These are phyloP conservation scores for Papilio polytes DNA, from an alignment of 1,140 invertebrate genomes.

Conservation along the genomic window DNA sequence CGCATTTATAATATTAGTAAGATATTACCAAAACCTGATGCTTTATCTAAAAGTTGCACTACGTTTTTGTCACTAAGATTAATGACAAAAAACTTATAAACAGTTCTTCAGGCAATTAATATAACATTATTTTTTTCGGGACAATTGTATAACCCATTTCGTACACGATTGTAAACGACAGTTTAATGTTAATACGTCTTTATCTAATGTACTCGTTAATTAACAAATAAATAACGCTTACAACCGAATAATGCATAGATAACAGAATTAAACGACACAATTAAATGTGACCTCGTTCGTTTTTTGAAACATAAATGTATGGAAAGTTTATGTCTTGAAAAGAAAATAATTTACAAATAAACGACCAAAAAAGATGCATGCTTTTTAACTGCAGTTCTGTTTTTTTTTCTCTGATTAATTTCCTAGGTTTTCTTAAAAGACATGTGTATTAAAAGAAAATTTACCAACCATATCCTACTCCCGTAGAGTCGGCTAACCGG, in stretches of 20 bases:
- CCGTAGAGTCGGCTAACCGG: too few species aligned
- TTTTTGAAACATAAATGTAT: not conserved
- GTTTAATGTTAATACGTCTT: conserved; percentile 22
- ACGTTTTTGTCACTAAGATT: not conserved
- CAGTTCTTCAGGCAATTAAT: not conserved
- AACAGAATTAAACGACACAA: conserved; percentile 16
- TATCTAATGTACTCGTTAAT: conserved; percentile 30
- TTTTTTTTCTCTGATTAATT: too few species aligned
- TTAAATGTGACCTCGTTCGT: not conserved
- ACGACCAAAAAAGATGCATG: too few species aligned
- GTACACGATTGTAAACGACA: conserved; percentile 32
- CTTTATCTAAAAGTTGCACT: not conserved
- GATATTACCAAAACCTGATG: not conserved
- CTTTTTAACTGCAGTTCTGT: too few species aligned
- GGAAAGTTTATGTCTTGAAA: conserved; percentile 4
- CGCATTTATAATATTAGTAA: too few species aligned
- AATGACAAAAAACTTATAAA: conserved; percentile 13
- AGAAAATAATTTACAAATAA: not conserved
- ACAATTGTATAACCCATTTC: conserved; percentile 17
- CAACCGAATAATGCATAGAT: conserved; percentile 12
- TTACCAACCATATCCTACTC: too few species aligned
- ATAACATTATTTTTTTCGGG: not conserved
- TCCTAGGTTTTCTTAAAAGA: too few species aligned
- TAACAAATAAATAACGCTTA: conserved; percentile 28
- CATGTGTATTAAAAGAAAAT: too few species aligned